These are phyloP conservation scores for Umimayanthus kanabou DNA, from an alignment of 92 coral and sea anemone genomes.

Conservation along the genomic window DNA sequence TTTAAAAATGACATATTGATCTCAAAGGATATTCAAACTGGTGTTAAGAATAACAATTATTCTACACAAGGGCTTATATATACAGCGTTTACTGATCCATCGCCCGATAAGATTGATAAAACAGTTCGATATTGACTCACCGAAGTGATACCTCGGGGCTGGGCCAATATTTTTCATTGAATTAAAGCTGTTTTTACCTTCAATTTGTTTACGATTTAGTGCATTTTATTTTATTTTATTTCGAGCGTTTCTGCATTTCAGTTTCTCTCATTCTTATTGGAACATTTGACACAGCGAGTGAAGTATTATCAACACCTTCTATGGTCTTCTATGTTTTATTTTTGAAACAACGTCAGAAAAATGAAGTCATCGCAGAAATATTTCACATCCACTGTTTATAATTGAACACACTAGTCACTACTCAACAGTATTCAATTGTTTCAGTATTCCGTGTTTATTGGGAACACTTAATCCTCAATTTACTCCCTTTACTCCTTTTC, in stretches of 20 bases:
- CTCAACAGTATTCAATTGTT: too few species aligned
- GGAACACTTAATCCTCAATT: too few species aligned
- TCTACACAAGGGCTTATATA: not conserved
- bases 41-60: not conserved
- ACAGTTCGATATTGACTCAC: not conserved
- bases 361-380: not conserved
- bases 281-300: too few species aligned
- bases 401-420: not conserved
- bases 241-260: not conserved
- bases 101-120: not conserved
- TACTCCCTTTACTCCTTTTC: not conserved
- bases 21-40: not conserved
- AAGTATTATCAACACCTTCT: not conserved
- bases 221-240: not conserved
- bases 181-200: not conserved
- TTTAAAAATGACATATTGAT: too few species aligned
- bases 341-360: not conserved
- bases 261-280: too few species aligned
- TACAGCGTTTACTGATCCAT: not conserved
- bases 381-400: not conserved
- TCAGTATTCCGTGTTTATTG: too few species aligned
- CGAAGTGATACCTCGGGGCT: not conserved
- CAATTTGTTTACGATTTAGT: not conserved
- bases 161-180: not conserved
- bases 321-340: not conserved